phyloP scores from a whole-genome alignment of 2,797 vertebrate species.

The Spinus pinus region DNA sequence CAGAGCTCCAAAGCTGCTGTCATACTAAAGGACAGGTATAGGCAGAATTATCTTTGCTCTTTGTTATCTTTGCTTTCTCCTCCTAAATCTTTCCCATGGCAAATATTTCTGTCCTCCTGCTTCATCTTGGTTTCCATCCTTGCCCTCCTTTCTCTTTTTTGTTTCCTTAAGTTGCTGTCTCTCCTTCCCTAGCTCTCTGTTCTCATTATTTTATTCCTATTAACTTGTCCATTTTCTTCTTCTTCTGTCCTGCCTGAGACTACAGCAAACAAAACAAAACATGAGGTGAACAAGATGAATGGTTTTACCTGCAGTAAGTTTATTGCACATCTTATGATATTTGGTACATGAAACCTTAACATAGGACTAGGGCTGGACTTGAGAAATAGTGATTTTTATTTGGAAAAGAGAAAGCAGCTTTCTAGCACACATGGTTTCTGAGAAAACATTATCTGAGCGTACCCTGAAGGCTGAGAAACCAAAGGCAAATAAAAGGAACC shows the following conservation, averaged over 20 bases:
- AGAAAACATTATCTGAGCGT: conserved; percentile 19
- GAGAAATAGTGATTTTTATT: not conserved
- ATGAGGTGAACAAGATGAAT: not conserved
- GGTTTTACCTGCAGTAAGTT: not conserved
- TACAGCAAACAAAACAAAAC: not conserved
- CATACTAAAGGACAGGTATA: not conserved
- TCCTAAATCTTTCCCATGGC: not conserved
- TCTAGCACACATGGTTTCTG: conserved; percentile 32
- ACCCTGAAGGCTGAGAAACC: conserved; percentile 42
- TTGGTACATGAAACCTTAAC: not conserved
- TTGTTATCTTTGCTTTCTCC: not conserved
- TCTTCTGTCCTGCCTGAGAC: not conserved
- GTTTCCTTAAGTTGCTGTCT: not conserved
- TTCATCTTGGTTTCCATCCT: not conserved
- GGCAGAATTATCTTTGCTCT: not conserved
- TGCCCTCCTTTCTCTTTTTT: not conserved
- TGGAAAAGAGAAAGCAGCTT: conserved; percentile 25
- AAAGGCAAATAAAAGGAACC: conserved; percentile 50
- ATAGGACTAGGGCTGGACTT: not conserved
- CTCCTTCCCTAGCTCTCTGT: not conserved
- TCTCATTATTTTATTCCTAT: not conserved
- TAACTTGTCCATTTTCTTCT: not conserved
- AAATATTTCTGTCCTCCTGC: not conserved
- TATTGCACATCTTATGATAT: not conserved
- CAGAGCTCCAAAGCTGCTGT: not conserved